Evolutionary conservation across 2,888 invertebrate genomes (phyloP), one percentile per base, ranked within the genome.

Genomic region (Pseudolycoriella hygida): DNA sequence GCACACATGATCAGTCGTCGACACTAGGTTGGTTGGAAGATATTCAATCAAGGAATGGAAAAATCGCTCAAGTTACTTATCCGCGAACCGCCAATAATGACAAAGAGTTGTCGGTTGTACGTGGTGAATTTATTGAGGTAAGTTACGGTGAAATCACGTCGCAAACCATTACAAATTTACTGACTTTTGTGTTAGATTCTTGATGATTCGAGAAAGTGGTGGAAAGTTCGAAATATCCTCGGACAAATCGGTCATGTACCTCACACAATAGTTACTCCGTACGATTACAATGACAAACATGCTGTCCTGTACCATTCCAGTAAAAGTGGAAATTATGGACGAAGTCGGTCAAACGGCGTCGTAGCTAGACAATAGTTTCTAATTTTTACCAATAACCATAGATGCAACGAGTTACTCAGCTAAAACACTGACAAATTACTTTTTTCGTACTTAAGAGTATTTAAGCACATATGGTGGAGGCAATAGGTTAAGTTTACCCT

Each of bases 151-250:
- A 10, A 6, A 10, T 11, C 11, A 6, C 11, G 8, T 30, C 30
- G 6, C 30, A 30, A 10, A 6, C 30, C 6, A 30, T 30, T 30
- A 30, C 11, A 10, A 10, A 30, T 30, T 11, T 10, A 30, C 6
- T 10, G 11, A 34, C 5, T 34, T 14, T 14, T 18, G 12, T 55
- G 52, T 44, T 61, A 92, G 88, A 82, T 97, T 54, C 69, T 98
- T 54, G 96, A 97, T 62, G 93, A 94, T 67, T 84, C 83, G 42
- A 76, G 94, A 55, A 97, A 98, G 67, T 98, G 98, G 98, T 98
- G 88, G 97, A 94, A 87, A 69, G 88, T 83, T 56, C 78, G 82
- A 57, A 93, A 88, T 66, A 79, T 75, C 61, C 78, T 79, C 58
- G 90, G 92, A 50, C 77, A 83, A 67, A 72, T 86, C 52, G 87